These are phyloP conservation scores for Scaptomyza polygonia DNA, from an alignment of 2,888 invertebrate species.

Conservation along the genomic window DNA sequence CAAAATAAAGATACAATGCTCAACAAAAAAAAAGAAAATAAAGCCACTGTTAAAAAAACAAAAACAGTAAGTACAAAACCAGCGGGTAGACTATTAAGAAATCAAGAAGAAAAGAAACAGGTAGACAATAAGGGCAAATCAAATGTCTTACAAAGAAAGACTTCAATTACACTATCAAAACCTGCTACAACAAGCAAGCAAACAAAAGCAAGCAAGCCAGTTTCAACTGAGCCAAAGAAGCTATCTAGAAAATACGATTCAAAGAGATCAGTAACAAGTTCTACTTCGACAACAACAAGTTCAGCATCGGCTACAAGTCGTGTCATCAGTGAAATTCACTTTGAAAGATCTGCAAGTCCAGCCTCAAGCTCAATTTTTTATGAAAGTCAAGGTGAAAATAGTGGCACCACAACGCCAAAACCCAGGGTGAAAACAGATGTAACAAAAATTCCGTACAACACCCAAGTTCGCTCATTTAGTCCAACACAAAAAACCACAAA, in stretches of 20 bases:
- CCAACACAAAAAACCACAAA: slow-evolving; percentile 55
- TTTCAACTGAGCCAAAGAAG: slow-evolving; percentile 31
- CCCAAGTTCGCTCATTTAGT: slow-evolving; percentile 67
- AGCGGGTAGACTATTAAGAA: slow-evolving; percentile 4
- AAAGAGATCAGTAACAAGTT: slow-evolving; percentile 68
- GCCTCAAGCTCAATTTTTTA: slow-evolving; percentile 71
- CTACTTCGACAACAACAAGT: slow-evolving; percentile 66
- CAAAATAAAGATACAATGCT: slow-evolving; percentile 19
- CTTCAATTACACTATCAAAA: slow-evolving; percentile 20
- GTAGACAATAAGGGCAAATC: slow-evolving; percentile 32
- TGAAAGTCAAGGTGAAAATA: slow-evolving; percentile 71
- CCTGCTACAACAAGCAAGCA: slow-evolving; percentile 26
- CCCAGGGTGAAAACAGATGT: slow-evolving; percentile 78
- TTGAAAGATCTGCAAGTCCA: slow-evolving; percentile 73
- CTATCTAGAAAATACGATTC: slow-evolving; percentile 55
- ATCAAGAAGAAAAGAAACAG: slow-evolving; percentile 23
- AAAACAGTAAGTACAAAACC: slow-evolving; percentile 14
- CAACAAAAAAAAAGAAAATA: slow-evolving; percentile 23
- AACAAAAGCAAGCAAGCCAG: slow-evolving; percentile 23
- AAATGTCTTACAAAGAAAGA: slow-evolving; percentile 28
- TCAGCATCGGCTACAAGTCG: slow-evolving; percentile 67
- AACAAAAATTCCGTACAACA: slow-evolving; percentile 72
- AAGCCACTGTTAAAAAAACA: slow-evolving; percentile 7
- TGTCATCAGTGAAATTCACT: slow-evolving; percentile 69
- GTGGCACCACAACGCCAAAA: slow-evolving; percentile 71